These are phyloP conservation scores for Rana temporaria DNA, from an alignment of 2,113 vertebrate genomes.

Conservation along the genomic window DNA sequence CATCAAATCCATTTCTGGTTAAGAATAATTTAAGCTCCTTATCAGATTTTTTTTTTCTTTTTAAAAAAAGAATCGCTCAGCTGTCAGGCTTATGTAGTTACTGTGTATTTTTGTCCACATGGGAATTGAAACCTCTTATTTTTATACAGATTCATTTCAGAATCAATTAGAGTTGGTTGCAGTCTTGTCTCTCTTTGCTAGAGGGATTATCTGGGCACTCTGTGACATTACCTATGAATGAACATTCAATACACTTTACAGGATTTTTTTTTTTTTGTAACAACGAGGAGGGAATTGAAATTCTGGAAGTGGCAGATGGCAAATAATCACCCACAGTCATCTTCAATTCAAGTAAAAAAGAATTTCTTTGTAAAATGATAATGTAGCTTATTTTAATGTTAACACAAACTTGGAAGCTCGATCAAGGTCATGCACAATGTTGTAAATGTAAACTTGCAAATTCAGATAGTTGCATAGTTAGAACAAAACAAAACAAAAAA, in stretches of 20 bases:
- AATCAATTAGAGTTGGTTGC: conserved; percentile 92
- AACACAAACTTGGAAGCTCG: background rate
- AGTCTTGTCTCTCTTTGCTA: conserved; percentile 71
- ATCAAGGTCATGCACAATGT: background rate
- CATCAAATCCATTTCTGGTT: conserved; percentile 80
- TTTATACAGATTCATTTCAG: conserved; percentile 84
- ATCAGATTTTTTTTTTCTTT: conserved; percentile 80
- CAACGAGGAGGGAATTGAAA: conserved; percentile 20
- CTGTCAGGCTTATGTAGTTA: conserved; percentile 80
- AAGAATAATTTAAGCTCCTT: conserved; percentile 83
- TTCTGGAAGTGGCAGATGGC: conserved; percentile 50
- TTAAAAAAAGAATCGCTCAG: conserved; percentile 68
- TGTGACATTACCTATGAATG: conserved; percentile 53
- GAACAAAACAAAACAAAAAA: too few relatives aligned
- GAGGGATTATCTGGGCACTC: conserved; percentile 53
- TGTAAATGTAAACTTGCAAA: too few relatives aligned
- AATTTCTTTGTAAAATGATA: conserved; percentile 35
- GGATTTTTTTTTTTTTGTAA: conserved; percentile 19
- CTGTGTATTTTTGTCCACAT: conserved; percentile 77
- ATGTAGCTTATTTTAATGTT: background rate
- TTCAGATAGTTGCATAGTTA: too few relatives aligned
- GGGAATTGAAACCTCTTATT: conserved; percentile 86
- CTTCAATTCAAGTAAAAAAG: conserved; percentile 20
- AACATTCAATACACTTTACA: conserved; percentile 47
- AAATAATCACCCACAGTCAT: conserved; percentile 41